Base-by-base conservation (phyloP, 1,140 invertebrate species). In the Cyclina sinensis region DNA sequence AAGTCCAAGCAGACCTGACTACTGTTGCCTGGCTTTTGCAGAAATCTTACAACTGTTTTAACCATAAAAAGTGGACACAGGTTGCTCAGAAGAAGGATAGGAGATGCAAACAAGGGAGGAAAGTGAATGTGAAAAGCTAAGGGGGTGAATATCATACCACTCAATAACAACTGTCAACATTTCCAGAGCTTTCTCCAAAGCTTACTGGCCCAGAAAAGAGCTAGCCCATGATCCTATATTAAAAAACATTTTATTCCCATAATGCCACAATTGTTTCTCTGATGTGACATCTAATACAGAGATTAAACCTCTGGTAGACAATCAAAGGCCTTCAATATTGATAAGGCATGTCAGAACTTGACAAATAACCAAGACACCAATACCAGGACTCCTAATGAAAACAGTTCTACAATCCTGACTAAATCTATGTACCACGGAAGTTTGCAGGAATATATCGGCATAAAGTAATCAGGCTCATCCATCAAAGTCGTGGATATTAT, bases 351-450 rank as follows among this genome's bases (percentile, higher is more conserved):
- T 84, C 82, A 70, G 48, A 48, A 46, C 62, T 54, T 84, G 82
- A 84, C 82, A 84, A 84, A 84, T 84, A 65, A 84, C 82, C 68
- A 73, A 48, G 82, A 37, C 48, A 84, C 82, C 62, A 84, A 84
- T 84, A 84, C 81, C 81, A 48, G 35, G 0, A n/a, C 5, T 24
- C 30, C 18, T 84, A 84, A 84, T 73, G 82, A 70, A 84, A 84
- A 70, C 82, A 43, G 37, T 68, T 84, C 65, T 73, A 35, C n/a
- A 48, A 84, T 54, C 46, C 48, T 14, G 82, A 84, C 46, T 51
- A 73, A 70, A 84, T 84, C 82, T 84, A 73, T 84, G 82, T 73
- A 73, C 46, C 27, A 35, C 65, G 82, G 82, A 84, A 84, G 82
- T 62, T 84, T 74, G 68, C 62, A 48, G 24, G 82, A 65, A 84